phyloP scores from a whole-genome alignment of 1,140 invertebrate species.

The Meloidogyne floridensis region DNA sequence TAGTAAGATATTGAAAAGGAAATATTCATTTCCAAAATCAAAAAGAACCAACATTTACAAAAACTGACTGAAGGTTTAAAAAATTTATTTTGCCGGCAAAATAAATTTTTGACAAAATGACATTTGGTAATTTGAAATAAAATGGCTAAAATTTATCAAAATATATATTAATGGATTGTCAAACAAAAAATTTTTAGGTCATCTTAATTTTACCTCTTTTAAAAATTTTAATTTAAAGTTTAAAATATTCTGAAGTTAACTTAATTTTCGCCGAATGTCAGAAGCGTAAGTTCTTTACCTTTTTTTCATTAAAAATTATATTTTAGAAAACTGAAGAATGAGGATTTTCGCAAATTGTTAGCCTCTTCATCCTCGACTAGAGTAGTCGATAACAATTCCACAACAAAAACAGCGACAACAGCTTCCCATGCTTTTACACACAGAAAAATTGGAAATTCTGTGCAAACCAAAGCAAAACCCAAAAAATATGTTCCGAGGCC shows the following conservation, averaged over 20 bases:
- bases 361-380: constrained; percentile 21
- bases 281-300: background rate
- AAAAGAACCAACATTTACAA: too few relatives aligned
- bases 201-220: too few relatives aligned
- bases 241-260: background rate
- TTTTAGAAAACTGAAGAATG: constrained; percentile 47
- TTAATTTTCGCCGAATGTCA: background rate
- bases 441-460: constrained; percentile 38
- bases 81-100: too few relatives aligned
- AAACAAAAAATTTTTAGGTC: too few relatives aligned
- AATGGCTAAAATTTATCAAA: too few relatives aligned
- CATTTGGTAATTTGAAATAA: too few relatives aligned
- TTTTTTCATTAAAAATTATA: background rate
- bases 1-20: too few relatives aligned
- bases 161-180: too few relatives aligned
- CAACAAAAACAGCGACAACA: background rate
- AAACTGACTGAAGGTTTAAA: too few relatives aligned
- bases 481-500: constrained; percentile 39
- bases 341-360: constrained; percentile 61
- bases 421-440: constrained; percentile 47
- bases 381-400: background rate
- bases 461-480: constrained; percentile 36
- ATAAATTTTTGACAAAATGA: too few relatives aligned
- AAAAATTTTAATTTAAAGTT: too few relatives aligned
- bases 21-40: too few relatives aligned